Base-by-base conservation (phyloP, 2,797 vertebrate species). In the Austrolebias charrua region DNA sequence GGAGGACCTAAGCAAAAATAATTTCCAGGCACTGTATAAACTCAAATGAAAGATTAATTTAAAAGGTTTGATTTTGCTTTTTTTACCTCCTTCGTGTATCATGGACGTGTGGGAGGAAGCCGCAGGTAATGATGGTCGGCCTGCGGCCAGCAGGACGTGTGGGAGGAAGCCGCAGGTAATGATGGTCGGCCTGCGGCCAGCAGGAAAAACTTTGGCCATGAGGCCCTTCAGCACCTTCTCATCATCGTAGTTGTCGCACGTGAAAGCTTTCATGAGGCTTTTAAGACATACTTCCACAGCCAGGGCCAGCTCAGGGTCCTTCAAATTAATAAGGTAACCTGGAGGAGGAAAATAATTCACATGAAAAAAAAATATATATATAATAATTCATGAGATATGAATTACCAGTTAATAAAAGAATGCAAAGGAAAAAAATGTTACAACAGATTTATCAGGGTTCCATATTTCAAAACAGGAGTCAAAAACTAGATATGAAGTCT, bases 211-310 rank as follows among this genome's bases (percentile, higher is more conserved):
- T 57, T 42, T 92, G 52, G 52, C 55, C 95, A 98, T 97, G 51
- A 99, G 60, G 5, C 42, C 46, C 66, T 98, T 93, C 44, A 99
- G 93, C 18, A 86, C 66, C 76, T 50, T 91, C 88, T 98, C 97
- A 54, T 99, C 97, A 0, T 77, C 84, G 15, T 97, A 84, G 84
- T 96, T 96, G 83, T 98, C 95, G 63, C 97, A 99, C 50, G 94
- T 95, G 83, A 95, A 99, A 40, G 96, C 94, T 38, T 78, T 85
- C 60, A 98, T 78, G 18, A 93, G 89, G 46, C 62, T 1, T 89
- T 95, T 97, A 19, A 99, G 90, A 81, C 97, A 99, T 44, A 90
- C 81, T 75, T 99, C 97, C 4, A 98, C 75, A 42, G 96, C 94
- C 71, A 98, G 74, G 29, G 92, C 93, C 49, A 94, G 86, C 31